Percentiles rank a stretch among this genome's conserved stretches.
Conservation (phyloP, 1,140 invertebrate genomes). For the Pomacea maculata region DNA sequence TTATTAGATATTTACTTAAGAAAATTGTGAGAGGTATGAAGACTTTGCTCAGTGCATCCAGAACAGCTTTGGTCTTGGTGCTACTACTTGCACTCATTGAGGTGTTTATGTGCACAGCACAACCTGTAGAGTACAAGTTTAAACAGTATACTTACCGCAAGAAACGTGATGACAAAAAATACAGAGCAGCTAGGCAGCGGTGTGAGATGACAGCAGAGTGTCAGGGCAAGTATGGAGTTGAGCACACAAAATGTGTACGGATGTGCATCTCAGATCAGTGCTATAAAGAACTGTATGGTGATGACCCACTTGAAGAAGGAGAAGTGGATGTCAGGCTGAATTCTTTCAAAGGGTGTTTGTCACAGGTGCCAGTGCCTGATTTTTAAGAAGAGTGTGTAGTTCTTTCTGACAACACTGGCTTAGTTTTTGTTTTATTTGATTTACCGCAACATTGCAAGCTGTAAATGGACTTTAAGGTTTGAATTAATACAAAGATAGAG, state of each 20-base stretch:
- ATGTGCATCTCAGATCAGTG: slow-evolving; percentile 47
- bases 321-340: slow-evolving; percentile 53
- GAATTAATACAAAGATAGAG: too few species aligned
- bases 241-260: slow-evolving; percentile 46
- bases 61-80: not conserved
- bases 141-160: slow-evolving; percentile 50
- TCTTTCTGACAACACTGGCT: too few species aligned
- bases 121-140: slow-evolving; percentile 35
- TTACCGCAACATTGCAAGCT: too few species aligned
- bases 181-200: slow-evolving; percentile 37
- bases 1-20: too few species aligned
- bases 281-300: slow-evolving; percentile 46
- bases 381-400: slow-evolving; percentile 13
- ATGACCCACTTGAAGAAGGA: slow-evolving; percentile 52
- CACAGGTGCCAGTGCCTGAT: slow-evolving; percentile 33
- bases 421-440: too few species aligned
- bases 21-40: not conserved
- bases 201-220: slow-evolving; percentile 48
- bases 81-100: slow-evolving; percentile 11
- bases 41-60: not conserved
- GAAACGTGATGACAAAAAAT: slow-evolving; percentile 51
- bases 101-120: slow-evolving; percentile 11
- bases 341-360: slow-evolving; percentile 53
- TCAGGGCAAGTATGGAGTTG: slow-evolving; percentile 35
- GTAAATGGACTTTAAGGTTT: too few species aligned